Base-by-base conservation (phyloP, 2,113 vertebrate genomes). In the Apeltes quadracus region DNA sequence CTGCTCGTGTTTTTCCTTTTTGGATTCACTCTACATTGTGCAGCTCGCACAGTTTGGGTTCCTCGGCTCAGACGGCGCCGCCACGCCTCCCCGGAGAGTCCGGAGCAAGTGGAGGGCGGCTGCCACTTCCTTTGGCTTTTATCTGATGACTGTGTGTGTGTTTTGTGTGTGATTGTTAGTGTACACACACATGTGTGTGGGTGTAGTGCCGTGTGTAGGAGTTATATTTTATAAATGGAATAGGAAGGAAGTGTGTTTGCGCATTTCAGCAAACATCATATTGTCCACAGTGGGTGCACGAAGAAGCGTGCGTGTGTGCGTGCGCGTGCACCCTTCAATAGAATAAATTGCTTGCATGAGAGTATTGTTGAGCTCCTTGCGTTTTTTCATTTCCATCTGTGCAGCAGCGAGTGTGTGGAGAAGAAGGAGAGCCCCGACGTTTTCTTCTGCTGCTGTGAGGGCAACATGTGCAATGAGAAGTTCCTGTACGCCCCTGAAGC, bases 381-480 rank as follows among this genome's bases (percentile, higher is more conserved):
- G 55, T 48, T 44, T 20, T 46, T 43, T 48, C 11, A 83, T 69
- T 65, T 61, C 67, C 55, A 12, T 61, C 61, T 79, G 13, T 77
- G n/a, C 87, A 99, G 98, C 90, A 95, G 89, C 39, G 96, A 98
- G 76, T 99, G 98, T 79, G 93, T 97, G 89, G 98, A 99, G 93
- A 96, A 89, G 89, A 98, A 98, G 78, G 96, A 97, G 92, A 96
- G 93, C 72, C 97, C 96, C 1, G 97, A 98, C 23, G 97, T 99
- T 5, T 99, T 97, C 91, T 99, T 99, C 94, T 99, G 97, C 90
- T 99, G 97, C 89, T 99, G 98, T 72, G 98, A 99, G 85, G 98
- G 97, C 84, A 98, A 95, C 93, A 95, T 96, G 94, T 99, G 98
- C 87, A 99, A 99, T 5, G 95, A 97, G 88, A 95, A 92, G 83